A percentile compares a stretch with the other conserved stretches of the same genome.
Conservation (phyloP, 2,113 vertebrate species). For the Synchiropus splendidus region DNA sequence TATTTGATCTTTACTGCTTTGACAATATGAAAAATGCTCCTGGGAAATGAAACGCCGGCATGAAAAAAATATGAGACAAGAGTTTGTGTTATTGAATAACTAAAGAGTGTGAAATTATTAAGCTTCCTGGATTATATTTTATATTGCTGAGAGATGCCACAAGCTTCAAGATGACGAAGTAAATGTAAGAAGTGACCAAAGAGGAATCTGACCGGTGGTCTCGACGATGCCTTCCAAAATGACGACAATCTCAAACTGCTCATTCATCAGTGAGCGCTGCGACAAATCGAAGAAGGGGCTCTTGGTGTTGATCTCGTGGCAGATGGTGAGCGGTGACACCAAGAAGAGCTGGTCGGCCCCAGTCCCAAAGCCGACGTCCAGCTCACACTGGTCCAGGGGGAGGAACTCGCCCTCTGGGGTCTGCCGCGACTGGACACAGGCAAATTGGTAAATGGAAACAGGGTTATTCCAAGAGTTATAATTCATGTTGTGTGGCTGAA, state of each 20-base stretch:
- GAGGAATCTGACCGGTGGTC: constrained; percentile 71
- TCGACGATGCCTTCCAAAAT: constrained; percentile 87
- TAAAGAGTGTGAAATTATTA: constrained; percentile 42
- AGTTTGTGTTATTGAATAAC: constrained; percentile 35
- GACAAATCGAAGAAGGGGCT: constrained; percentile 85
- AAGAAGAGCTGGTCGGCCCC: constrained; percentile 85
- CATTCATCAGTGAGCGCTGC: constrained; percentile 75
- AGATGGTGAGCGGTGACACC: constrained; percentile 85
- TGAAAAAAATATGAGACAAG: background rate
- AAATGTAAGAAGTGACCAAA: constrained; percentile 2
- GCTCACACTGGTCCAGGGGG: constrained; percentile 81
- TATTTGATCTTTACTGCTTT: no score
- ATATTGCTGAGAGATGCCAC: constrained; percentile 17
- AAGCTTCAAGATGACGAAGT: constrained; percentile 10
- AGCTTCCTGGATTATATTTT: constrained; percentile 31
- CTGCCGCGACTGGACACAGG: constrained; percentile 75
- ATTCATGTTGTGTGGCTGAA: no score
- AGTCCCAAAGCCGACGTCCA: constrained; percentile 85
- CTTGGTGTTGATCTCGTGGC: constrained; percentile 79
- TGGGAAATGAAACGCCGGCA: constrained; percentile 9
- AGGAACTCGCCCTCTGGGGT: constrained; percentile 85
- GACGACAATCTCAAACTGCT: constrained; percentile 86
- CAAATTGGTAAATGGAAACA: background rate
- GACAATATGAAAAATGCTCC: constrained; percentile 7
- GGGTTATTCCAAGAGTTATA: no score